phyloP scores from a whole-genome alignment of 2,797 vertebrate genomes.

The Rhinichthys osculus region DNA sequence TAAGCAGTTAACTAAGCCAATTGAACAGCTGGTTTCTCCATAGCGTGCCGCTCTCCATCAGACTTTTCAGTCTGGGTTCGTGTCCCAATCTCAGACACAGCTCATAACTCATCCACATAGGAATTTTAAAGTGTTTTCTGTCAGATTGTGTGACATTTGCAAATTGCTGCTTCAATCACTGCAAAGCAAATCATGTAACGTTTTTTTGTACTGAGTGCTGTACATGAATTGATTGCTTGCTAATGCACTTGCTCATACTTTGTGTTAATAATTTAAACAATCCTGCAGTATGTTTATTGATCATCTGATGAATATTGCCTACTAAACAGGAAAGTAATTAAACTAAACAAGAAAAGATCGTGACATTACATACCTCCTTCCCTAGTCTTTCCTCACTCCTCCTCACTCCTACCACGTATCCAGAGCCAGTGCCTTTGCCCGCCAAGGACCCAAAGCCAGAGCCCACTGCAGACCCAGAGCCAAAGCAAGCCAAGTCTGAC shows the following conservation, averaged over 20 bases:
- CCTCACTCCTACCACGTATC: not conserved
- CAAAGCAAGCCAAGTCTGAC: not conserved
- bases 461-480: not conserved
- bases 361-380: not conserved
- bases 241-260: not conserved
- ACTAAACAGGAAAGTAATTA: not conserved
- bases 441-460: not conserved
- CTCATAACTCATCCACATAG: constrained; percentile 61
- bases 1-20: constrained; percentile 66
- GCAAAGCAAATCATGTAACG: constrained; percentile 47
- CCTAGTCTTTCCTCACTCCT: not conserved
- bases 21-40: constrained; percentile 62
- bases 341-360: not conserved
- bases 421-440: not conserved
- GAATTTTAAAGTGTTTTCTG: constrained; percentile 59
- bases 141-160: constrained; percentile 63
- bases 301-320: not conserved
- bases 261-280: not conserved
- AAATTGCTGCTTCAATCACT: constrained; percentile 51
- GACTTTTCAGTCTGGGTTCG: constrained; percentile 60
- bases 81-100: constrained; percentile 59
- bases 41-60: constrained; percentile 50
- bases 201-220: not conserved
- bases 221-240: constrained; percentile 6
- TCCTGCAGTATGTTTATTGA: not conserved